Conservation (phyloP, 2,113 vertebrate genomes). For the Dissostichus mawsoni region DNA sequence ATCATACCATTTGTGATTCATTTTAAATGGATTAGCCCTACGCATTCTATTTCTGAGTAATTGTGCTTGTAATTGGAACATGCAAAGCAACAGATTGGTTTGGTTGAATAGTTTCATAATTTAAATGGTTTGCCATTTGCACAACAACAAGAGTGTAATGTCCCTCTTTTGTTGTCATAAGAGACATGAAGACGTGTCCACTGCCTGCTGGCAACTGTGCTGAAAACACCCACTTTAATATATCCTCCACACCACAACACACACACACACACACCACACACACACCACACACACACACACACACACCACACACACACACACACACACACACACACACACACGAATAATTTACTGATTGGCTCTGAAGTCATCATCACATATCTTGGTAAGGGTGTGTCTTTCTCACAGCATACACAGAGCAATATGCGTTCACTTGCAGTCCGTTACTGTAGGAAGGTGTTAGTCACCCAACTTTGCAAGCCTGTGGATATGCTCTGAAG, state of each 20-base stretch:
- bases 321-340: constrained; percentile 21
- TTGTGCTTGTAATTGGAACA: constrained; percentile 57
- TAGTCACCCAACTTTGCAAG: no score
- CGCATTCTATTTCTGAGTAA: constrained; percentile 63
- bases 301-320: constrained; percentile 12
- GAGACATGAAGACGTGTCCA: constrained; percentile 43
- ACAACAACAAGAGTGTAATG: constrained; percentile 51
- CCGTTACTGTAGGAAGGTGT: neutral
- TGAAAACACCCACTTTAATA: neutral
- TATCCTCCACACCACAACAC: neutral
- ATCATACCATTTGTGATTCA: constrained; percentile 75
- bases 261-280: no score
- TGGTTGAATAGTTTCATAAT: constrained; percentile 67
- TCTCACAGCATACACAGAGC: constrained; percentile 8
- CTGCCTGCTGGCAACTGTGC: constrained; percentile 48
- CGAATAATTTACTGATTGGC: constrained; percentile 38
- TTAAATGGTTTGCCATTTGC: constrained; percentile 63
- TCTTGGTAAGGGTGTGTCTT: constrained; percentile 38
- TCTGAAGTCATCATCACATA: constrained; percentile 43
- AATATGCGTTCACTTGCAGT: neutral
- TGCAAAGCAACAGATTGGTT: constrained; percentile 59
- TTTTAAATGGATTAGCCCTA: constrained; percentile 61
- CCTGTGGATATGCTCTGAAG: no score
- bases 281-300: constrained; percentile 1
- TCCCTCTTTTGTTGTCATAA: constrained; percentile 38